These are phyloP conservation scores for Xiphorhynchus elegans DNA, from an alignment of 2,113 vertebrate species.

Conservation along the genomic window DNA sequence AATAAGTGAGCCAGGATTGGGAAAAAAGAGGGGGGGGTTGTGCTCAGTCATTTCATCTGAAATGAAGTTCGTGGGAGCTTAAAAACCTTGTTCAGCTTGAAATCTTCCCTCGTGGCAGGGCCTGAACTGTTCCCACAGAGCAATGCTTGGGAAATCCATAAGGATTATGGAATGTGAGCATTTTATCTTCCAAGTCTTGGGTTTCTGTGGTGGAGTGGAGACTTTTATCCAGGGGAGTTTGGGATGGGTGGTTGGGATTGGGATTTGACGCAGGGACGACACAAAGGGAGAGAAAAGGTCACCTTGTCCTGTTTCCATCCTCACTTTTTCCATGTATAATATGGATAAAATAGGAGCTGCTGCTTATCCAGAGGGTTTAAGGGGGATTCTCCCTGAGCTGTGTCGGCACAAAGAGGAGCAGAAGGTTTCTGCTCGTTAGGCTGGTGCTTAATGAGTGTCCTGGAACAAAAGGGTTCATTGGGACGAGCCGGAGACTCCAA, in stretches of 20 bases:
- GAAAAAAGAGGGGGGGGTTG: not conserved
- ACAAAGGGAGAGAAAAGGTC: not conserved
- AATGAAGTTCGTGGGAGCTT: not conserved
- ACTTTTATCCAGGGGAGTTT: not conserved
- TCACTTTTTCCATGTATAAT: not conserved
- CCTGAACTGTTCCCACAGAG: not conserved
- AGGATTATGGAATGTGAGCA: not conserved
- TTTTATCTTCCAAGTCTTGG: not conserved
- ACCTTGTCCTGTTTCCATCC: not conserved
- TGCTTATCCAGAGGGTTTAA: not conserved
- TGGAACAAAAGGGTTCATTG: not conserved
- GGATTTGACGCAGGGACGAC: fast-evolving
- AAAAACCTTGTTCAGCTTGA: not conserved
- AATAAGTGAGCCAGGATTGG: not conserved
- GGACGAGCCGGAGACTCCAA: not conserved
- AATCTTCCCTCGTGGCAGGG: not conserved
- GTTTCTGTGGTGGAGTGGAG: not conserved
- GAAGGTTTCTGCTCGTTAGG: not conserved
- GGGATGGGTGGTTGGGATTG: fast-evolving
- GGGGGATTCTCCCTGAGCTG: not conserved
- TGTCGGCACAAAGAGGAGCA: not conserved
- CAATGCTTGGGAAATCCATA: not conserved
- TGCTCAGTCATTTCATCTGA: not conserved
- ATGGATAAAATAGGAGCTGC: not conserved
- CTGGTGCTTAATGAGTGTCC: fast-evolving